Base-by-base conservation (phyloP, 2,113 vertebrate species). In the Melanotaenia duboulayi region DNA sequence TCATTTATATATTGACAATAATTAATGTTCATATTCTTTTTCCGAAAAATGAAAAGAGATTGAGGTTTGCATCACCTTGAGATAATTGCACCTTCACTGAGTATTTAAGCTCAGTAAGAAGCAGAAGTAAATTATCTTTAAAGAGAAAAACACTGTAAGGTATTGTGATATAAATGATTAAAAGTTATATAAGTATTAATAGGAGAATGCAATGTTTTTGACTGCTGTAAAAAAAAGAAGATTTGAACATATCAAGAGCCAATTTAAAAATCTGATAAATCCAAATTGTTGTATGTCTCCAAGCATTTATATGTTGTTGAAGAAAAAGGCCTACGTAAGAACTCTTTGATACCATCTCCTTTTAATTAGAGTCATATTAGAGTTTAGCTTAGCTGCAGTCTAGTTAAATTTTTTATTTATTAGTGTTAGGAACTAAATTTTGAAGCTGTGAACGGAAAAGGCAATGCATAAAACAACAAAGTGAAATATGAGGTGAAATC, bases 21-120 rank as follows among this genome's bases (percentile, higher is more conserved):
- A 22, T 40, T 39, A 22, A 22, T 12, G 10, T n/a, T 39, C 35
- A 25, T 23, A 11, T 37, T 22, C 28, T 64, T 56, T 44, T 14
- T 24, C 37, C 10, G n/a, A 3, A 17, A 60, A 23, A 25, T 17
- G 20, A 23, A 28, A 48, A 71, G 2, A 23, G 32, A 35, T 48
- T 64, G 64, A 52, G 67, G 39, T 73, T 37, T 40, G 28, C 39
- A 28, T 65, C 61, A 37, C 22, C 40, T n/a, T 52, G 54, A 40
- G 10, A 55, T 35, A 68, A 52, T 63, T 60, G 25, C 23, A 2
- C 22, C 46, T 42, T 49, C 67, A 44, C 9, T 16, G 4, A 57
- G 19, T 57, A 46, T 44, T 48, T 28, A 65, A 19, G 7, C 54
- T 32, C 12, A 39, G 10, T 20, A 16, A 54, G 39, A 58, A 57